phyloP scores from a whole-genome alignment of 2,888 invertebrate species.

The Dryomyza anilis region DNA sequence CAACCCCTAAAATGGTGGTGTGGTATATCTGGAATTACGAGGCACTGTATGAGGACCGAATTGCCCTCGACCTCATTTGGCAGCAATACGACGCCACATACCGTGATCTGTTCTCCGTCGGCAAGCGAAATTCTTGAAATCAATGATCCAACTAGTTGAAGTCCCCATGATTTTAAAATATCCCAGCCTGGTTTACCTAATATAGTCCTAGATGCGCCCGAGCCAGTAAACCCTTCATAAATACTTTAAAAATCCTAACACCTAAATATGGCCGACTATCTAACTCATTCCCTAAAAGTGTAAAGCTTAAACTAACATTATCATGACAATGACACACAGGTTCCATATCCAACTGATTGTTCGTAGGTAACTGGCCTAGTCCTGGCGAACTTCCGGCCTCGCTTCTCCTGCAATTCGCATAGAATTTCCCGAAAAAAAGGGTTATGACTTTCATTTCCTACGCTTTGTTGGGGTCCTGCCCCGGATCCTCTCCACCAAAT shows the following conservation, averaged over 20 bases:
- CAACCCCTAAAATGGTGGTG: background rate
- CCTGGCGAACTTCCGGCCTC: background rate
- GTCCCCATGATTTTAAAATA: too few species aligned
- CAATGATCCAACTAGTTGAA: too few species aligned
- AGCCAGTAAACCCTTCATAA: background rate
- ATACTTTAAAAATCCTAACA: background rate
- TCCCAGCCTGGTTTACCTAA: too few species aligned
- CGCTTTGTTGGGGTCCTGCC: background rate
- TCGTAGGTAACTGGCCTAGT: background rate
- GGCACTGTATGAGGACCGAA: background rate
- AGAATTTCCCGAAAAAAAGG: background rate
- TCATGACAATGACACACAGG: constrained; percentile 35
- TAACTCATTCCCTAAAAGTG: constrained; percentile 9
- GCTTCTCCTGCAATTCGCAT: background rate
- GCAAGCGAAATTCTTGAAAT: background rate
- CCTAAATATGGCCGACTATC: background rate
- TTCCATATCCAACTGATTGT: background rate
- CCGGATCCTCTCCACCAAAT: background rate
- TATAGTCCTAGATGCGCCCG: too few species aligned
- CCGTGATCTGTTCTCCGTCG: background rate
- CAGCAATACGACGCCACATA: background rate
- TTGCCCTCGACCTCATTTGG: background rate
- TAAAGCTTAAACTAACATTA: constrained; percentile 50
- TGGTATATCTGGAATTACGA: background rate
- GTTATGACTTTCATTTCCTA: background rate